Base-by-base conservation (phyloP, 1,140 invertebrate genomes). In the Sycophila sp. region DNA sequence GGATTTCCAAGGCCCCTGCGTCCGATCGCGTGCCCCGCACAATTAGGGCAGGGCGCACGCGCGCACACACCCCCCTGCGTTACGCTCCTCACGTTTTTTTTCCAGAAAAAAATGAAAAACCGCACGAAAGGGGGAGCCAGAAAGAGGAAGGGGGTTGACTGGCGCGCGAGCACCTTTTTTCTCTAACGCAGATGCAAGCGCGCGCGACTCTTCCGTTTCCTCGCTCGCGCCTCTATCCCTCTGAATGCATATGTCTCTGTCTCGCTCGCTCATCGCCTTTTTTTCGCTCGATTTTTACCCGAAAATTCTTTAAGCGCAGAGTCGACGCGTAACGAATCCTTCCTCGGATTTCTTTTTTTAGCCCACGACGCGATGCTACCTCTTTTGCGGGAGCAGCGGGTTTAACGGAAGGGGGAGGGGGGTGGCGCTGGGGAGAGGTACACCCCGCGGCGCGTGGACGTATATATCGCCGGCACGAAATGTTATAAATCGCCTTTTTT, bases 401-500 rank as follows among this genome's bases (percentile, higher is more conserved):
- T 65, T 64, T 65, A n/a, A n/a, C n/a, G n/a, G n/a, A n/a, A n/a
- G n/a, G n/a, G n/a, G n/a, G n/a, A n/a, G n/a, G n/a, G n/a, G n/a
- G n/a, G n/a, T n/a, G n/a, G n/a, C n/a, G n/a, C n/a, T n/a, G n/a
- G n/a, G n/a, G n/a, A n/a, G n/a, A n/a, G n/a, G n/a, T n/a, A n/a
- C n/a, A n/a, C n/a, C n/a, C n/a, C n/a, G n/a, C n/a, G n/a, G n/a
- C n/a, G n/a, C n/a, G n/a, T n/a, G n/a, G 13, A 19, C 13, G 47
- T 17, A 64, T 51, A 28, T 22, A 40, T 34, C 13, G 28, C 10
- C 24, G 32, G 30, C 53, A 24, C 51, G 55, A 69, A 69, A 69
- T 69, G 56, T 69, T 69, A 69, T 69, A 69, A 69, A 69, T 69
- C 66, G 66, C 17, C 59, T 10, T 42, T 42, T 62, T 62, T 45